These are phyloP conservation scores for Conops quadrifasciatus DNA, from an alignment of 2,888 invertebrate genomes.

Conservation along the genomic window DNA sequence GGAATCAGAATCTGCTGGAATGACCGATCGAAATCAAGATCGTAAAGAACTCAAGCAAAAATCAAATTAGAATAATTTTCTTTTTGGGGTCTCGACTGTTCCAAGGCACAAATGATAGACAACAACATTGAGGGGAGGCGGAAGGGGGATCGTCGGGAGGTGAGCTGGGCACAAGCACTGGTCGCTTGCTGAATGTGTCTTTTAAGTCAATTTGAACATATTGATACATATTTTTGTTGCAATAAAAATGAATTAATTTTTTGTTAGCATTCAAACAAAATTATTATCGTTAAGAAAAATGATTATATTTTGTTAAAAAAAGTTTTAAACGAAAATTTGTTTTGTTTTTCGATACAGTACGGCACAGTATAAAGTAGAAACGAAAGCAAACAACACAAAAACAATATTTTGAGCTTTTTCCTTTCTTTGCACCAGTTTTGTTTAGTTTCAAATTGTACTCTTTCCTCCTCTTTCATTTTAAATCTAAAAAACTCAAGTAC, in stretches of 20 bases:
- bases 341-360: conserved; percentile 29
- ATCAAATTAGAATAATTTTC: conserved; percentile 47
- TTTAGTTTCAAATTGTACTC: background rate
- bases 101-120: conserved; percentile 65
- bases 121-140: conserved; percentile 65
- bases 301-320: conserved; percentile 37
- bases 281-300: conserved; percentile 22
- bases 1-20: too few relatives aligned
- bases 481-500: conserved; percentile 23
- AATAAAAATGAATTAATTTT: conserved; percentile 36
- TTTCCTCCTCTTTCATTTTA: conserved; percentile 10
- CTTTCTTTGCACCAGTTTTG: conserved; percentile 62
- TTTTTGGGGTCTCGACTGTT: conserved; percentile 45
- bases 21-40: too few relatives aligned
- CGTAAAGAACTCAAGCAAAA: conserved; percentile 2
- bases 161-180: conserved; percentile 44
- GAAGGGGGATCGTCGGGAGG: conserved; percentile 62
- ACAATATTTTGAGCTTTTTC: conserved; percentile 62
- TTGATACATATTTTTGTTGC: conserved; percentile 42
- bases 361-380: conserved; percentile 43
- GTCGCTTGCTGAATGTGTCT: conserved; percentile 53
- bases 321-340: conserved; percentile 38
- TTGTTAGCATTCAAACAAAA: background rate
- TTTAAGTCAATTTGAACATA: conserved; percentile 49
- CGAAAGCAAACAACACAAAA: conserved; percentile 45